Evolutionary conservation across 2,797 vertebrate species (phyloP).

Genomic region (Hypotaenidia okinawae): DNA sequence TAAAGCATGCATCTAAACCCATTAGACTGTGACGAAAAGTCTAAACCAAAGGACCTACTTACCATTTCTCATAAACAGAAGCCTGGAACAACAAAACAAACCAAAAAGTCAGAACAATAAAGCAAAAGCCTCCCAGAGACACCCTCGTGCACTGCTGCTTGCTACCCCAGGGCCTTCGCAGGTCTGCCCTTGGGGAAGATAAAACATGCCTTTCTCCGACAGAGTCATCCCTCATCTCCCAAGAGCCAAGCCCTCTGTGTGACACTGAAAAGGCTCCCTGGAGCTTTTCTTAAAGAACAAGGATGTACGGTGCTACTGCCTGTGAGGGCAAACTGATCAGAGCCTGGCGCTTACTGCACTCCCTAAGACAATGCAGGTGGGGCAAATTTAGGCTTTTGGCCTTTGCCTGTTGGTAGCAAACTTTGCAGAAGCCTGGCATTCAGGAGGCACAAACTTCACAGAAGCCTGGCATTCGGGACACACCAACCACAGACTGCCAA

Average conservation of each 20-base stretch:
- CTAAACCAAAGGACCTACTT: background rate
- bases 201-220: background rate
- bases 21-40: background rate
- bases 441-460: background rate
- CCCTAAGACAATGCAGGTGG: background rate
- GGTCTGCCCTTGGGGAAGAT: background rate
- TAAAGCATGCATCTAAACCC: background rate
- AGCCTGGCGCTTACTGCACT: background rate
- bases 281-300: background rate
- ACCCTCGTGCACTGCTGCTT: background rate
- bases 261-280: background rate
- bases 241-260: fast-evolving
- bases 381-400: background rate
- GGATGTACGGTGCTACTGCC: background rate
- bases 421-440: background rate
- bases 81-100: background rate
- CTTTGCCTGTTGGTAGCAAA: background rate
- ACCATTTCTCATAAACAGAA: background rate
- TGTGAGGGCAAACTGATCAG: background rate
- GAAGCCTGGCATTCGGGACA: background rate
- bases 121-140: background rate
- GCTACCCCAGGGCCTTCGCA: background rate
- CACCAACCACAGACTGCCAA: background rate
- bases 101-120: background rate
- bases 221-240: background rate